phyloP scores from a whole-genome alignment of 2,113 vertebrate genomes.

The Rhipidura dahli region DNA sequence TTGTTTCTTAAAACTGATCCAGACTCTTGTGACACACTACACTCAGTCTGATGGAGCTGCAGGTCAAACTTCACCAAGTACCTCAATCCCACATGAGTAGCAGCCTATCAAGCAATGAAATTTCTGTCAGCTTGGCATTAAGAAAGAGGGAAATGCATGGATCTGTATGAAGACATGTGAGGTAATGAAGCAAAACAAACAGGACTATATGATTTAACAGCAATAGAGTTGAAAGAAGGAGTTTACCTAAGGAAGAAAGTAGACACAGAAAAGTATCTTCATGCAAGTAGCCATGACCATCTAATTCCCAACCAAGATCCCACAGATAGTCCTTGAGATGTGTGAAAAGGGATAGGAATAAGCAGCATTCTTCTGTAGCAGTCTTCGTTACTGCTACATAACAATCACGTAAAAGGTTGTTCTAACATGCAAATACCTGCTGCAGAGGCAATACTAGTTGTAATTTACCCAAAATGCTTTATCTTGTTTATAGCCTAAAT shows the following conservation, averaged over 20 bases:
- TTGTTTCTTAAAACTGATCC: background rate
- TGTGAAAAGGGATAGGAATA: background rate
- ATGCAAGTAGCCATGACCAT: background rate
- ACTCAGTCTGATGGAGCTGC: background rate
- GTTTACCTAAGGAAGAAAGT: background rate
- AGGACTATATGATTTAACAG: background rate
- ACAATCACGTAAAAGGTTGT: background rate
- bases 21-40: background rate
- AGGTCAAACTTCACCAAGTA: background rate
- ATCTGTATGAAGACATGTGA: background rate
- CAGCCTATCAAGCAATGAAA: background rate
- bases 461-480: background rate
- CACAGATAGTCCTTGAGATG: background rate
- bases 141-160: background rate
- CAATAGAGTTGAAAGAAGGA: background rate
- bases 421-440: background rate
- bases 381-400: background rate
- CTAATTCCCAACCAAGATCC: background rate
- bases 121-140: background rate
- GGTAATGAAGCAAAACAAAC: background rate
- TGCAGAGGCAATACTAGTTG: background rate
- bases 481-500: background rate
- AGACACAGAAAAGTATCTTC: background rate
- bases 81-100: background rate
- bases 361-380: background rate